Base-by-base conservation (phyloP, 2,888 invertebrate species). In the Lycaena phlaeas region DNA sequence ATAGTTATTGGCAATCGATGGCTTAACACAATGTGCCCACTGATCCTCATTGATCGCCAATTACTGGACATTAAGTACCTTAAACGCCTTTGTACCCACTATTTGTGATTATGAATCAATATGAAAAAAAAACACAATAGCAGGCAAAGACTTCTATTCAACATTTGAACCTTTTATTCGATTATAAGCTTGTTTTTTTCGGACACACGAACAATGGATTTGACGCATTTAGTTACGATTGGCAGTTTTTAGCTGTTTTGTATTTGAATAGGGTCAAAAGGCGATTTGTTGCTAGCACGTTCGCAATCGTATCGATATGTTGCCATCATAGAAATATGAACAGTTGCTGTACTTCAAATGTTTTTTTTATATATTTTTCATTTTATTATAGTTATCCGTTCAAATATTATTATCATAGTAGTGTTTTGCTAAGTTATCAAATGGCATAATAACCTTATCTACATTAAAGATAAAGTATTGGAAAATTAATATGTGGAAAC, bases 11-110 rank as follows among this genome's bases (percentile, higher is more conserved):
- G 66, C 57, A 69, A 71, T 71, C 73, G 72, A 71, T 76, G 68
- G 64, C 70, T 65, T 66, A 64, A 61, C 67, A 84, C 84, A 84
- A 84, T 84, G 79, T 77, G 56, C 84, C 84, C 84, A 84, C 76
- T 81, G 84, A 84, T 82, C 82, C 82, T 79, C 77, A 84, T 82
- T 84, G 81, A 84, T 78, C 81, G 79, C 81, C 84, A 82, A 84
- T 84, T 84, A 84, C 84, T 72, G 82, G 84, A 84, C 84, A 82
- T 82, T 81, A 82, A 84, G 84, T 82, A 82, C 81, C 79, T 79
- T 63, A 70, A 78, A 74, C 70, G 79, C 78, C 68, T 78, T 79
- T 70, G 79, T 68, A 68, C 68, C 67, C 68, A 69, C 65, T 79
- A 81, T 82, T 84, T 82, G 76, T 82, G 74, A 74, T 60, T 75